Evolutionary conservation across 2,888 invertebrate species (phyloP).

Genomic region (Caenorhabditis sp.): DNA sequence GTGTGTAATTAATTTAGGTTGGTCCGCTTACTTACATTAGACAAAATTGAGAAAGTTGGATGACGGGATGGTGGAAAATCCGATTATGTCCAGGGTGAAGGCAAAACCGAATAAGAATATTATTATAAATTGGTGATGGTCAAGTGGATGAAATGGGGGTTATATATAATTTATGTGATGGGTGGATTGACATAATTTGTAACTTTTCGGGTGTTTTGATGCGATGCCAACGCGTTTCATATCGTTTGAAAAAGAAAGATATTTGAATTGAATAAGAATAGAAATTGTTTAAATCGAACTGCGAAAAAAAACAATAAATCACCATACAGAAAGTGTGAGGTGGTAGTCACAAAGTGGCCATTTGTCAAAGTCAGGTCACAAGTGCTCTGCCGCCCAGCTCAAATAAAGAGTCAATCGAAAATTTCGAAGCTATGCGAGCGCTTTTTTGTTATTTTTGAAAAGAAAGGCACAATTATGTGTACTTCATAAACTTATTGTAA

Average conservation of each 20-base stretch:
- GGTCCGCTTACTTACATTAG: not conserved
- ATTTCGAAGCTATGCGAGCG: conserved; percentile 7
- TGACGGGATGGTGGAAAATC: not conserved
- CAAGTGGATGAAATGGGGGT: not conserved
- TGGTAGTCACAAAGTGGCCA: not conserved
- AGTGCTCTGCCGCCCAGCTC: conserved; percentile 27
- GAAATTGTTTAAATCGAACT: conserved; percentile 12
- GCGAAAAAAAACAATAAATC: conserved; percentile 10
- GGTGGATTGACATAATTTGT: not conserved
- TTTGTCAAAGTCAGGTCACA: conserved; percentile 7
- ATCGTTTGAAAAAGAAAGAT: too few species aligned
- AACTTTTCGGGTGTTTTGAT: not conserved
- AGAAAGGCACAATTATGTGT: conserved; percentile 20
- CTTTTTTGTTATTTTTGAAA: not conserved
- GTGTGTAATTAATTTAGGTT: conserved; percentile 40
- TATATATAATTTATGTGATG: not conserved
- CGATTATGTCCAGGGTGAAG: not conserved
- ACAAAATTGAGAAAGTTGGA: not conserved
- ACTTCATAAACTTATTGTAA: conserved; percentile 10
- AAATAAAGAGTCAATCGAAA: conserved; percentile 43
- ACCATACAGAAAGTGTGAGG: not conserved
- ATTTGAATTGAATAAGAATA: too few species aligned
- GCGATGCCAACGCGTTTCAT: too few species aligned
- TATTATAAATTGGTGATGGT: not conserved
- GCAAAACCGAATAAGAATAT: not conserved